These are phyloP conservation scores for Phengaris arion DNA, from an alignment of 2,888 invertebrate genomes.

Conservation along the genomic window DNA sequence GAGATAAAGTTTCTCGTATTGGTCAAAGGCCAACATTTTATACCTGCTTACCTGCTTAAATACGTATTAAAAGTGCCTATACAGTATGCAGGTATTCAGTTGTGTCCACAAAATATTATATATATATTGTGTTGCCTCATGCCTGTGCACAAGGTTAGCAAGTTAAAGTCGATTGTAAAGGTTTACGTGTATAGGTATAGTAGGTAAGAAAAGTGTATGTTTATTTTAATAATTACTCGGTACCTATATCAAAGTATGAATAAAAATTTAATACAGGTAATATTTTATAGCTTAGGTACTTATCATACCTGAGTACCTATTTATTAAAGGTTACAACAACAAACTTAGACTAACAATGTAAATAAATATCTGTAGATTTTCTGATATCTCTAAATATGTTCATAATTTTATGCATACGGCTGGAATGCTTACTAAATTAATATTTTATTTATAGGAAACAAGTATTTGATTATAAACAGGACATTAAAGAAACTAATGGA, in stretches of 20 bases:
- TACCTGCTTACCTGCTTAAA: not conserved
- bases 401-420: not conserved
- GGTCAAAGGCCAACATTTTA: not conserved
- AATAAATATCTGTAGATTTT: not conserved
- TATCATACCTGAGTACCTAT: not conserved
- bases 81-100: not conserved
- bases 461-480: not conserved
- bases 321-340: not conserved
- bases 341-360: not conserved
- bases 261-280: not conserved
- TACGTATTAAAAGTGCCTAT: not conserved
- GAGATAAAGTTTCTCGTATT: not conserved
- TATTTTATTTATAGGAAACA: constrained; percentile 10
- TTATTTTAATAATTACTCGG: not conserved
- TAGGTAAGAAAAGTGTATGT: not conserved
- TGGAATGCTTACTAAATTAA: not conserved
- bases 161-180: not conserved
- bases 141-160: not conserved
- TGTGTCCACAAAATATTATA: not conserved
- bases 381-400: not conserved
- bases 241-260: not conserved
- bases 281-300: not conserved
- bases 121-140: not conserved
- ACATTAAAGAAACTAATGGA: constrained; percentile 12
- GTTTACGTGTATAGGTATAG: too few species aligned